Percentiles rank a stretch among this genome's conserved stretches.
These are phyloP conservation scores for Drosophila arizonae DNA, from an alignment of 1,140 invertebrate genomes.

Conservation along the genomic window DNA sequence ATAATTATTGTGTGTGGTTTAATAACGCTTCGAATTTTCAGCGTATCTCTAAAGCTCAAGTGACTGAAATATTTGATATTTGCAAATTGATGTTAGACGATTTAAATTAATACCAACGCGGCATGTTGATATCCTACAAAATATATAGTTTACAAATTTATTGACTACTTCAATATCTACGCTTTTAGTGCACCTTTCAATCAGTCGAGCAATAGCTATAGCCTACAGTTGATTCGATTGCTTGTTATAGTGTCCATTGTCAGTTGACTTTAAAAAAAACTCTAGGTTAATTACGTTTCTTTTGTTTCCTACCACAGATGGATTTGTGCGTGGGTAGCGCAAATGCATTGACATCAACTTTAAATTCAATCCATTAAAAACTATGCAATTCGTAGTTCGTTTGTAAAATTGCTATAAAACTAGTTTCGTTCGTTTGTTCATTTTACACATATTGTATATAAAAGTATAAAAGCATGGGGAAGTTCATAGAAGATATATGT, in stretches of 20 bases:
- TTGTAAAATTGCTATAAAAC: conserved; percentile 81
- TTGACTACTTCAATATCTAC: conserved; percentile 43
- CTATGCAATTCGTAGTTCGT: conserved; percentile 76
- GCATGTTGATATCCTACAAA: conserved; percentile 48
- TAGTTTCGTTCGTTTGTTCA: conserved; percentile 79
- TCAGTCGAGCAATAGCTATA: conserved; percentile 81
- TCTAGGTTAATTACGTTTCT: conserved; percentile 65
- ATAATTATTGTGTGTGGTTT: conserved; percentile 59
- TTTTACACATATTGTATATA: conserved; percentile 75
- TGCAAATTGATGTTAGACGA: conserved; percentile 19
- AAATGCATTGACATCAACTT: conserved; percentile 58
- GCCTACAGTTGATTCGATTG: conserved; percentile 58
- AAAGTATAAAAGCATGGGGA: conserved; percentile 80
- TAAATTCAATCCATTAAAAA: conserved; percentile 75
- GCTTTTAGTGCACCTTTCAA: conserved; percentile 61
- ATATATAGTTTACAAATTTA: conserved; percentile 74
- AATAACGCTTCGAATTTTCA: conserved; percentile 44
- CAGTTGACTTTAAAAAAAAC: conserved; percentile 69
- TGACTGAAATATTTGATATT: conserved; percentile 65
- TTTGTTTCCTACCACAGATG: conserved; percentile 53
- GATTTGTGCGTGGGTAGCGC: conserved; percentile 32
- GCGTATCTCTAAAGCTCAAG: conserved; percentile 79
- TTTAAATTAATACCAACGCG: conserved; percentile 41
- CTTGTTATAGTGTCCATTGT: conserved; percentile 60
- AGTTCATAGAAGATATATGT: conserved; percentile 66